Evolutionary conservation across 2,888 invertebrate genomes (phyloP).

Genomic region (Liposcelis brunnea): DNA sequence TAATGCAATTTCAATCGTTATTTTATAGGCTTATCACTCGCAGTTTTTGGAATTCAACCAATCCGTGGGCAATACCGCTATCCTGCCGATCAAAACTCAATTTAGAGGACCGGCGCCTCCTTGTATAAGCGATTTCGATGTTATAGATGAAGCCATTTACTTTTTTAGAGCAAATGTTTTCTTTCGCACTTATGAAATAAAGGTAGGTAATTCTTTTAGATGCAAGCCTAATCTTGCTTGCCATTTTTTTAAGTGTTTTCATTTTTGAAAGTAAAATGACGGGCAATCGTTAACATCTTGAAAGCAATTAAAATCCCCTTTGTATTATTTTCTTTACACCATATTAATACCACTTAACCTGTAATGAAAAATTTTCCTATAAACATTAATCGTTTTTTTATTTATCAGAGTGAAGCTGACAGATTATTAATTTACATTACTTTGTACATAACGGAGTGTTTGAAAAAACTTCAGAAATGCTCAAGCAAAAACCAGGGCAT

Average conservation of each 20-base stretch:
- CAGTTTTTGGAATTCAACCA: conserved; percentile 56
- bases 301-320: too few species aligned
- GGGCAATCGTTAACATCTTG: not conserved
- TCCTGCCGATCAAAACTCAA: conserved; percentile 78
- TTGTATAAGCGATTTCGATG: conserved; percentile 53
- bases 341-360: too few species aligned
- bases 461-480: conserved; percentile 86
- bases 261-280: conserved; percentile 7
- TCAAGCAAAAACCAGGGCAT: conserved; percentile 72
- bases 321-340: too few species aligned
- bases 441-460: conserved; percentile 91
- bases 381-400: conserved; percentile 12
- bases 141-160: conserved; percentile 92
- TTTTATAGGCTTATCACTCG: conserved; percentile 85
- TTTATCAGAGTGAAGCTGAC: conserved; percentile 79
- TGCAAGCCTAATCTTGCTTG: too few species aligned
- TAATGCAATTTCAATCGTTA: conserved; percentile 5
- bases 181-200: conserved; percentile 96
- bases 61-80: conserved; percentile 78
- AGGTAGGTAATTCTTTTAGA: conserved; percentile 37
- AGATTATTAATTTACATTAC: conserved; percentile 94
- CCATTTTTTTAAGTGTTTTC: conserved; percentile 8
- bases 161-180: conserved; percentile 99
- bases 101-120: conserved; percentile 84
- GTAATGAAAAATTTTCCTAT: too few species aligned